Evolutionary conservation across 2,113 vertebrate genomes (phyloP).

Genomic region (Catharus bicknelli): DNA sequence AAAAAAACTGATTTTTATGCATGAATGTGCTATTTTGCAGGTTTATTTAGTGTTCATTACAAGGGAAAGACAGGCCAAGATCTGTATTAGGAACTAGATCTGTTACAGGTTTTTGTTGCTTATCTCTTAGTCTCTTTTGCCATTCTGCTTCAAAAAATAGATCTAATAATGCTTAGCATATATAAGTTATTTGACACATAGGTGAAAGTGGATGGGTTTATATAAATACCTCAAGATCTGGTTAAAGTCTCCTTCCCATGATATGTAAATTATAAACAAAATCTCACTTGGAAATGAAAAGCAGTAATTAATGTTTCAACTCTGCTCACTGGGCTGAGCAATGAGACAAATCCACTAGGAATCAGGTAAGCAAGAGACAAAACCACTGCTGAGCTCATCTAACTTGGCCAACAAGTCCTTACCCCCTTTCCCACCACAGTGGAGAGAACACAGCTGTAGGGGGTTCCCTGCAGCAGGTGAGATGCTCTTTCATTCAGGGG

Average conservation of each 20-base stretch:
- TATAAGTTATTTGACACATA: not conserved
- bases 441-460: constrained; percentile 3
- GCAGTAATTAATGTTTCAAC: constrained; percentile 37
- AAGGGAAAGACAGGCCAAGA: not conserved
- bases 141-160: not conserved
- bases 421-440: not conserved
- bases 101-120: not conserved
- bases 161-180: not conserved
- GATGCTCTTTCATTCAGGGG: not conserved
- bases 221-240: not conserved
- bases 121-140: not conserved
- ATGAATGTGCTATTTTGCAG: not conserved
- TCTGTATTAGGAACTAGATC: not conserved
- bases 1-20: not conserved
- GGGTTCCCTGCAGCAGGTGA: constrained; percentile 6
- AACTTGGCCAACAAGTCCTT: constrained; percentile 31
- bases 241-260: not conserved
- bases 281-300: constrained; percentile 25
- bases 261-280: not conserved
- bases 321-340: constrained; percentile 53
- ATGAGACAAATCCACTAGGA: constrained; percentile 55
- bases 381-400: constrained; percentile 50
- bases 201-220: not conserved
- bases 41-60: constrained; percentile 36
- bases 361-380: constrained; percentile 56